Base-by-base conservation (phyloP, 2,797 vertebrate species). In the Basileuterus tristriatus region DNA sequence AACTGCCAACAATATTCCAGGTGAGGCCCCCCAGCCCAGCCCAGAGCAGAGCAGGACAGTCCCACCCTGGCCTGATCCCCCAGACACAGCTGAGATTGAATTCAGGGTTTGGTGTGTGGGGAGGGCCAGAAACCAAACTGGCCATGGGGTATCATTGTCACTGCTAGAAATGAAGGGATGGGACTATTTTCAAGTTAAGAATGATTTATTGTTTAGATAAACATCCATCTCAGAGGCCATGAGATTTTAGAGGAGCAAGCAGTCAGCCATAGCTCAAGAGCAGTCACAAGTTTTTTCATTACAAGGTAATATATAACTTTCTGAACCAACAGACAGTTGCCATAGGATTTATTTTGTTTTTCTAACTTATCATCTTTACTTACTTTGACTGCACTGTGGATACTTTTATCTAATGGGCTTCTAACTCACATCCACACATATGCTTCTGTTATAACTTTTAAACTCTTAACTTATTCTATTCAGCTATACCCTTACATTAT, bases 1-100 rank as follows among this genome's bases (percentile, higher is more conserved):
- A 21, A 9, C 2, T 70, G 32, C 46, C 26, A 23, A 1, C 8
- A 26, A 0, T 2, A 9, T 7, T 43, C 10, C 16, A 5, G 44
- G 26, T 2, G 44, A 43, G 53, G 15, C 44, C 4, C 2, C 4
- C 56, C n/a, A n/a, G n/a, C n/a, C n/a, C 29, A 21, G 50, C 34
- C 37, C 14, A 0, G 24, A 30, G 36, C 53, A 30, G 77, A 19
- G 55, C 1, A 1, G 55, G 78, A 50, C 32, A 16, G 5, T 30
- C 46, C 37, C 55, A 10, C 16, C 32, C 32, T 22, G 62, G 62
- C 41, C 34, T 5, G 36, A 6, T 50, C 6, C 55, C 36, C 15
- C 55, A 19, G 36, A 16, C 64, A 24, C 1, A 0, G 26, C 53
- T 17, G 32, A 16, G 56, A 36, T 64, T 68, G 55, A 15, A 13